A percentile compares a stretch with the other conserved stretches of the same genome.
phyloP scores from a whole-genome alignment of 2,888 invertebrate species.

The Hecatera dysodea region DNA sequence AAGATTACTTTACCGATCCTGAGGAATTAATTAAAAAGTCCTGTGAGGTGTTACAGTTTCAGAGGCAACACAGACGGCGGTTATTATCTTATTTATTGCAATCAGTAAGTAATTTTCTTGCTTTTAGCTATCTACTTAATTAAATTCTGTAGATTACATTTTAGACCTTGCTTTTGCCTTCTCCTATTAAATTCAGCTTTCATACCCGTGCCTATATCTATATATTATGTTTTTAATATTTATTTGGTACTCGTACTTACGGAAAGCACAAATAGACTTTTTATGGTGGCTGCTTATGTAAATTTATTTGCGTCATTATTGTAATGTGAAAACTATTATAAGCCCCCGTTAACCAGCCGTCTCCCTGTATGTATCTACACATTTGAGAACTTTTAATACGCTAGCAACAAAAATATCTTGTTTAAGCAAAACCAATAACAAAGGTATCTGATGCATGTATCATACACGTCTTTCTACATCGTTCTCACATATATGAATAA shows the following conservation, averaged over 20 bases:
- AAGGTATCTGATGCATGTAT: too few species aligned
- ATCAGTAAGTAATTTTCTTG: conserved; percentile 78
- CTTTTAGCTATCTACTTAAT: conserved; percentile 8
- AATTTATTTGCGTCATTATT: conserved; percentile 19
- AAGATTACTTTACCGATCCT: conserved; percentile 89
- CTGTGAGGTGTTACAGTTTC: conserved; percentile 87
- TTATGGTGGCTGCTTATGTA: not conserved
- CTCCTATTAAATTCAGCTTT: not conserved
- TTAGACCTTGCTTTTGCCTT: not conserved
- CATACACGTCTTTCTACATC: too few species aligned
- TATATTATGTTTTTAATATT: not conserved
- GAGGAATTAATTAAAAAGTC: conserved; percentile 88
- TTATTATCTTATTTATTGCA: conserved; percentile 87
- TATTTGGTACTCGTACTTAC: not conserved
- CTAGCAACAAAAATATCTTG: too few species aligned
- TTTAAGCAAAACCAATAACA: too few species aligned
- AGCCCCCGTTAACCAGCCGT: conserved; percentile 2
- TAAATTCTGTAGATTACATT: conserved; percentile 7
- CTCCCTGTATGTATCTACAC: too few species aligned
- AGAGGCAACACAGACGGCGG: conserved; percentile 86
- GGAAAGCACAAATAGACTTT: conserved; percentile 10
- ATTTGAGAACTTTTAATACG: not conserved
- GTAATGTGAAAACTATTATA: conserved; percentile 11
- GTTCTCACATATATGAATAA: too few species aligned
- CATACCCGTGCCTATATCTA: not conserved